These are phyloP conservation scores for Xestobium rufovillosum DNA, from an alignment of 2,888 invertebrate species.

Conservation along the genomic window DNA sequence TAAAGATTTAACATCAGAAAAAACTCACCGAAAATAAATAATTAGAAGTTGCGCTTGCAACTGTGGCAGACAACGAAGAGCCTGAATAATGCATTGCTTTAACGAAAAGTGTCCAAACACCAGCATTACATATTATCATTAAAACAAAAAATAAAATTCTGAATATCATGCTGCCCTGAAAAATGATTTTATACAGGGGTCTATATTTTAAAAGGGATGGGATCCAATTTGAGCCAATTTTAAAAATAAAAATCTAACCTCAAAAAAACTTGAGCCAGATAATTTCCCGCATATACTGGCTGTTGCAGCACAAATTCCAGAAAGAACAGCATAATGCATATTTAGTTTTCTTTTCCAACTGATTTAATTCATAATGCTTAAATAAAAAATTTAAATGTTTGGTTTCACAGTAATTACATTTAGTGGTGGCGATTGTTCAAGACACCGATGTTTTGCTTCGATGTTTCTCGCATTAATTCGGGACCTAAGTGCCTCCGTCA, in stretches of 20 bases:
- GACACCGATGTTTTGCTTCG: no score
- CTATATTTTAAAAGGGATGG: no score
- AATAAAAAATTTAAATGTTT: no score
- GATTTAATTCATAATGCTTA: no score
- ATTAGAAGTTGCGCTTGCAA: constrained; percentile 56
- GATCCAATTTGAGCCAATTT: no score
- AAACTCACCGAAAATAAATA: constrained; percentile 56
- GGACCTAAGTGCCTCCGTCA: no score
- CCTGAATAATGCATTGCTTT: constrained; percentile 52
- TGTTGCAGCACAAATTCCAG: constrained; percentile 54
- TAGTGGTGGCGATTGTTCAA: no score
- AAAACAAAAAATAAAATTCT: constrained; percentile 40
- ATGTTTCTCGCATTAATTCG: no score
- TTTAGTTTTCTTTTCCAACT: no score
- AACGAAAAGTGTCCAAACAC: constrained; percentile 55
- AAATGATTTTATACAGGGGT: constrained; percentile 20
- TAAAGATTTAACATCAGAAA: no score
- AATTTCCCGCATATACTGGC: constrained; percentile 61
- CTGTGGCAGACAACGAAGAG: constrained; percentile 56
- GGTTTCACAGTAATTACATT: no score
- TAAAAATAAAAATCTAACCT: constrained; percentile 34
- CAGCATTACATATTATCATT: constrained; percentile 55
- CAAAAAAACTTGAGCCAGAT: constrained; percentile 44
- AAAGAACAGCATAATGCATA: constrained; percentile 51
- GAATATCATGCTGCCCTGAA: constrained; percentile 35